Conservation (phyloP, 2,888 invertebrate species). For the Cephus pulcher region DNA sequence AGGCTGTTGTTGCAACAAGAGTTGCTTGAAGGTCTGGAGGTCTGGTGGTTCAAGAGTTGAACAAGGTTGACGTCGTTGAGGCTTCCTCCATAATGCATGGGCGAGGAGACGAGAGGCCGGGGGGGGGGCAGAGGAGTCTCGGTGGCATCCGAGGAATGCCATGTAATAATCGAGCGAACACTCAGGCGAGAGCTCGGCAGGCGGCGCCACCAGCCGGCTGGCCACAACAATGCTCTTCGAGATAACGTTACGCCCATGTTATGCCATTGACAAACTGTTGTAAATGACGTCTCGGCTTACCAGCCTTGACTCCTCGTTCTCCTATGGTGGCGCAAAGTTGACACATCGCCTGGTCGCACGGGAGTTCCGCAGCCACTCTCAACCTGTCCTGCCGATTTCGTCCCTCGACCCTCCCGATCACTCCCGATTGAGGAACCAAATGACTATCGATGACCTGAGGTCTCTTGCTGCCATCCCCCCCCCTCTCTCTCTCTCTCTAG, state of each 20-base stretch:
- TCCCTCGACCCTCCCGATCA: background rate
- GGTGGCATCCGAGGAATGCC: constrained; percentile 64
- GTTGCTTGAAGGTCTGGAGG: background rate
- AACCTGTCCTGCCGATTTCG: background rate
- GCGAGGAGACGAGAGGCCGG: background rate
- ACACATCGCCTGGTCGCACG: background rate
- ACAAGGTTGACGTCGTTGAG: background rate
- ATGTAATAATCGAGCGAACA: constrained; percentile 62
- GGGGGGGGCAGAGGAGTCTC: constrained; percentile 36
- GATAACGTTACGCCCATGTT: constrained; percentile 2
- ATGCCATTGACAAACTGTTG: background rate
- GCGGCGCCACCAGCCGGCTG: constrained; percentile 58
- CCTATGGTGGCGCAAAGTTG: background rate
- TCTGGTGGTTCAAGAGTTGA: no score
- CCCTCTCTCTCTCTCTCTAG: background rate
- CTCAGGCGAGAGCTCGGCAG: constrained; percentile 51
- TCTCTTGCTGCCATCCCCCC: background rate
- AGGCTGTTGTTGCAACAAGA: background rate
- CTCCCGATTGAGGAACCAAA: background rate
- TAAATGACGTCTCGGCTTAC: background rate
- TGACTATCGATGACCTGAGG: background rate
- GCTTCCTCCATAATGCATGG: background rate
- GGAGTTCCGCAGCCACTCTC: background rate
- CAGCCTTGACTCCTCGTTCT: background rate
- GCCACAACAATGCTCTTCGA: constrained; percentile 30